Evolutionary conservation across 2,113 vertebrate species (phyloP).

Genomic region (Psittacula cyanocephala): DNA sequence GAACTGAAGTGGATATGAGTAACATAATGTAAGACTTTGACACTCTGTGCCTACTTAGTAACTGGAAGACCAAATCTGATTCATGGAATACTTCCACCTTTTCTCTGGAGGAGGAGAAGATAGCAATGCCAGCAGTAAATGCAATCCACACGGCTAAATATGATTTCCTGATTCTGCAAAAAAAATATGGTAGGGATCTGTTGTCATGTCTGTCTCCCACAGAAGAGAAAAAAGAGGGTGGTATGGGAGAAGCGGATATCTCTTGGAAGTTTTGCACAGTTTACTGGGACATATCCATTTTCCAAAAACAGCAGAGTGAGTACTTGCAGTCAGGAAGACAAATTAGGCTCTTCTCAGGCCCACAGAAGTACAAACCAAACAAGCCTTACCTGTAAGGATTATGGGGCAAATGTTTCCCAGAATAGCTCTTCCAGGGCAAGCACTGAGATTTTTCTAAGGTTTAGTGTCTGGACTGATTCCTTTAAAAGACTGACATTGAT

Average conservation of each 20-base stretch:
- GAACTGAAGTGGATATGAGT: neutral
- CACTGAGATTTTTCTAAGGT: neutral
- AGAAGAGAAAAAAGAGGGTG: neutral
- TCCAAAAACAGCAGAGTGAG: neutral
- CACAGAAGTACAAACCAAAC: neutral
- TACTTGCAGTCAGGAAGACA: neutral
- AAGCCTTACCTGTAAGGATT: neutral
- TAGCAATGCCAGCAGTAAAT: neutral
- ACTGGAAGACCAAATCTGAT: neutral
- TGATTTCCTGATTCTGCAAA: neutral
- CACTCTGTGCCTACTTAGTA: accelerated
- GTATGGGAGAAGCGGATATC: neutral
- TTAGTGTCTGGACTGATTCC: neutral
- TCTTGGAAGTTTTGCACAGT: neutral
- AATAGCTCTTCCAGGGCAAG: accelerated
- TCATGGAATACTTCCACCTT: neutral
- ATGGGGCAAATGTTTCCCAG: accelerated
- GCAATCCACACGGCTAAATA: neutral
- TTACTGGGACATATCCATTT: neutral
- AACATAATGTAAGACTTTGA: neutral
- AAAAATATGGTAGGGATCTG: neutral
- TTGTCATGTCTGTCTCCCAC: neutral
- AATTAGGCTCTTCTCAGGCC: neutral
- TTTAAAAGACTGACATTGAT: neutral
- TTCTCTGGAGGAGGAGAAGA: neutral